phyloP scores from a whole-genome alignment of 2,113 vertebrate species.

The Lasiurus borealis region DNA sequence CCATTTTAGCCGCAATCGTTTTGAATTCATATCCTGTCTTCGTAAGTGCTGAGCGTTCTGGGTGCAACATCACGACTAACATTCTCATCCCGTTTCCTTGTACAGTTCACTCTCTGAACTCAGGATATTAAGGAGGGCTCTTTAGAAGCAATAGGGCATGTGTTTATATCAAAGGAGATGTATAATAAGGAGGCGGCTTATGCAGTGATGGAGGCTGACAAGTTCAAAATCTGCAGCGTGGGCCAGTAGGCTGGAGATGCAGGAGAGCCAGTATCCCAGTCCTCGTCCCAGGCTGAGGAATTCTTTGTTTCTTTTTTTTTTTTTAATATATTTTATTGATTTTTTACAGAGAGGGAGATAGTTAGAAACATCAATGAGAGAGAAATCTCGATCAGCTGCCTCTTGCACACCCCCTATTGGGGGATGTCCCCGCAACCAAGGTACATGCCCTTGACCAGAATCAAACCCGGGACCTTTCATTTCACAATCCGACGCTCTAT shows the following conservation, averaged over 20 bases:
- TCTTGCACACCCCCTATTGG: too few relatives aligned
- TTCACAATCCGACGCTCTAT: too few relatives aligned
- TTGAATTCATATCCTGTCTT: conserved; percentile 53
- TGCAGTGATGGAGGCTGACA: neutral
- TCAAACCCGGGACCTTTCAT: too few relatives aligned
- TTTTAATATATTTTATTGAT: too few relatives aligned
- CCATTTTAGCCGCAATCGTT: conserved; percentile 22
- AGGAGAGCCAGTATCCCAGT: accelerated
- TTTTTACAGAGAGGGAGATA: too few relatives aligned
- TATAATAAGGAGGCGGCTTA: neutral
- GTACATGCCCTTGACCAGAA: too few relatives aligned
- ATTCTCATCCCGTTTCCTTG: neutral
- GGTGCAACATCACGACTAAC: neutral
- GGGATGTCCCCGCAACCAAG: too few relatives aligned
- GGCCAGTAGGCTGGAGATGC: neutral
- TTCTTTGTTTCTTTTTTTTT: neutral
- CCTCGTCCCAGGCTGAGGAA: too few relatives aligned
- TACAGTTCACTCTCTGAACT: neutral
- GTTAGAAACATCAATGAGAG: too few relatives aligned
- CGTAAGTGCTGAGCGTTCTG: neutral
- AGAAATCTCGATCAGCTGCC: too few relatives aligned
- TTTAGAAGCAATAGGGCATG: neutral
- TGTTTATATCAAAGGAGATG: neutral
- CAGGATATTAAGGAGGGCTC: neutral
- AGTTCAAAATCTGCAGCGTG: neutral